phyloP scores from a whole-genome alignment of 2,797 vertebrate genomes.

The Capromys pilorides region DNA sequence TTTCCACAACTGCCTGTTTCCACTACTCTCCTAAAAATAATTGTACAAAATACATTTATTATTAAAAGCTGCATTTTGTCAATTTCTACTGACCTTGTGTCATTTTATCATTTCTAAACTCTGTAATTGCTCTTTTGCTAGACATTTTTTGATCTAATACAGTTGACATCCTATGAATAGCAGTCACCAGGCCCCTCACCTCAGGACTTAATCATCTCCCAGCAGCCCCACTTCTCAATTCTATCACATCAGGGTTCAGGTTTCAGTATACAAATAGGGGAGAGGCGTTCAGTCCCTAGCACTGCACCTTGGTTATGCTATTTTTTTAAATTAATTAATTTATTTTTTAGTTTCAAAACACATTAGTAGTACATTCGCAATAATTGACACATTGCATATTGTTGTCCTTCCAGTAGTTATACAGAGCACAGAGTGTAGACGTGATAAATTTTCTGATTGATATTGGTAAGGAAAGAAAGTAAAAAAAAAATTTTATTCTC shows the following conservation, averaged over 20 bases:
- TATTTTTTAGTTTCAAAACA: no score
- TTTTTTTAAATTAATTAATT: not conserved
- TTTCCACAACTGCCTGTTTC: not conserved
- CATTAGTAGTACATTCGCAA: no score
- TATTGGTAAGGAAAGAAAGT: no score
- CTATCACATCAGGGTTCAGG: not conserved
- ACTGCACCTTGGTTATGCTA: not conserved
- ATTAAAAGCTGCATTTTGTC: slow-evolving; percentile 41
- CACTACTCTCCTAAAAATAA: not conserved
- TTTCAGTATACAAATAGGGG: not conserved
- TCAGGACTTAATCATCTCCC: not conserved
- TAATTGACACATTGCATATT: no score
- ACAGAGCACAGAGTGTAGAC: no score
- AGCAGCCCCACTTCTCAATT: not conserved
- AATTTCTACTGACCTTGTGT: not conserved
- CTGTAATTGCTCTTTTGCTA: slow-evolving; percentile 2
- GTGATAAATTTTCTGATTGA: no score
- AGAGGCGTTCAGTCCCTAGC: not conserved
- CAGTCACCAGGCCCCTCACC: not conserved
- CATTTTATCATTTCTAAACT: slow-evolving; percentile 42
- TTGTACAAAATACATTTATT: slow-evolving; percentile 39
- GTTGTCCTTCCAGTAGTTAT: no score
- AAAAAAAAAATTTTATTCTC: no score
- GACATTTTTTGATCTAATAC: not conserved
- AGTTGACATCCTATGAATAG: not conserved